Conservation (phyloP, 1,140 invertebrate genomes). For the Gonioctena quinquepunctata region DNA sequence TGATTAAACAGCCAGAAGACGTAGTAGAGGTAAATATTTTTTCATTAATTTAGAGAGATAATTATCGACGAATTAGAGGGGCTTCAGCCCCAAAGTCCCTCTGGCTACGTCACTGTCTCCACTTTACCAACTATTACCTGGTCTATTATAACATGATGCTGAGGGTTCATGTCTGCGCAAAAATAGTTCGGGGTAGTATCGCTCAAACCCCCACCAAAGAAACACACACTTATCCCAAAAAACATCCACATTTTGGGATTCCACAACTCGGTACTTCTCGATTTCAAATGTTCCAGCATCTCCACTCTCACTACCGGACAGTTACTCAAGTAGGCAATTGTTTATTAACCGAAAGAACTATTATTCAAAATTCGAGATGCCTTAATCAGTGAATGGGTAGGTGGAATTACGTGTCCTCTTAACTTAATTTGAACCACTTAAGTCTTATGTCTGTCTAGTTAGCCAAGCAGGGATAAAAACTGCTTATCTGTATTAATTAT, state of each 20-base stretch:
- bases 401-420: slow-evolving; percentile 10
- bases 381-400: background rate
- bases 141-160: slow-evolving; percentile 15
- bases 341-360: background rate
- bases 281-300: no score
- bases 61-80: no score
- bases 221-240: slow-evolving; percentile 2
- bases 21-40: no score
- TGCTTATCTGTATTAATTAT: background rate
- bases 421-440: slow-evolving; percentile 20
- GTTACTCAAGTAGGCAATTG: background rate
- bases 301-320: background rate
- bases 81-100: no score
- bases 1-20: no score
- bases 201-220: background rate
- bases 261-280: background rate
- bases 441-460: background rate
- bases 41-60: no score
- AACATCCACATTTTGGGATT: background rate
- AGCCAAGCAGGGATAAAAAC: background rate
- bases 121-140: no score
- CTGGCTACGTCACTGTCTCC: no score
- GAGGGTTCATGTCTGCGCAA: slow-evolving; percentile 16
- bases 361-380: background rate
- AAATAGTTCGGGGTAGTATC: slow-evolving; percentile 10